Conservation (phyloP, 2,888 invertebrate species). For the Piscicola geometra region DNA sequence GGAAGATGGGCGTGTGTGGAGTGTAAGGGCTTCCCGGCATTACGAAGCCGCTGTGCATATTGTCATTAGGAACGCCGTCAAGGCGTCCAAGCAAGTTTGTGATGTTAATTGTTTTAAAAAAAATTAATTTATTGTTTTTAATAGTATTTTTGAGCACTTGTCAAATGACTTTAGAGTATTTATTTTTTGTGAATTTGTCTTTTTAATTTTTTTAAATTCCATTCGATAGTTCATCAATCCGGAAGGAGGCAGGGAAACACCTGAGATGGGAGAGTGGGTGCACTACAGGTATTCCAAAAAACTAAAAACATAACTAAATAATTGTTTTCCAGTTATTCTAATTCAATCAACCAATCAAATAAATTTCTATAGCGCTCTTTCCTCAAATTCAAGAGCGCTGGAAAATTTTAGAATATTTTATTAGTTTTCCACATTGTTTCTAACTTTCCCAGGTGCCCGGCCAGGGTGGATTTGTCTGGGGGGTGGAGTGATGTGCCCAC, state of each 20-base stretch:
- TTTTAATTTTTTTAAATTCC: conserved; percentile 15
- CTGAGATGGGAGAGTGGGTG: conserved; percentile 53
- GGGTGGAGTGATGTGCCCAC: conserved; percentile 63
- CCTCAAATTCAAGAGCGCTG: too few species aligned
- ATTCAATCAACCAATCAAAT: too few species aligned
- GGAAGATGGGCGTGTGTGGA: conserved; percentile 54
- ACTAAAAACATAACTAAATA: too few species aligned
- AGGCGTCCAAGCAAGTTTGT: too few species aligned
- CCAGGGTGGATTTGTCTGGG: conserved; percentile 59
- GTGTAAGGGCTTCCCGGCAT: conserved; percentile 60
- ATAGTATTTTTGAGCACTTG: neutral
- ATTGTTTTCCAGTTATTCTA: too few species aligned
- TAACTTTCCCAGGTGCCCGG: conserved; percentile 55
- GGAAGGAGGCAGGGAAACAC: conserved; percentile 42
- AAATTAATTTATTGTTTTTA: too few species aligned
- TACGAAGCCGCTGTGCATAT: conserved; percentile 60
- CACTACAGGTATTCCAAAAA: conserved; percentile 14
- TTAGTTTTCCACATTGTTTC: neutral
- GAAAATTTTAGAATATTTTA: too few species aligned
- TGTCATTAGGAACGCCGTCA: conserved; percentile 57
- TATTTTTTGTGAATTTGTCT: neutral
- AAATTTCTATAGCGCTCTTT: too few species aligned
- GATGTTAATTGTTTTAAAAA: too few species aligned
- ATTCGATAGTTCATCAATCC: neutral
- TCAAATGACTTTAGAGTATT: neutral